These are phyloP conservation scores for Petrocephalus schoutedeni DNA, from an alignment of 2,797 vertebrate species.

Conservation along the genomic window DNA sequence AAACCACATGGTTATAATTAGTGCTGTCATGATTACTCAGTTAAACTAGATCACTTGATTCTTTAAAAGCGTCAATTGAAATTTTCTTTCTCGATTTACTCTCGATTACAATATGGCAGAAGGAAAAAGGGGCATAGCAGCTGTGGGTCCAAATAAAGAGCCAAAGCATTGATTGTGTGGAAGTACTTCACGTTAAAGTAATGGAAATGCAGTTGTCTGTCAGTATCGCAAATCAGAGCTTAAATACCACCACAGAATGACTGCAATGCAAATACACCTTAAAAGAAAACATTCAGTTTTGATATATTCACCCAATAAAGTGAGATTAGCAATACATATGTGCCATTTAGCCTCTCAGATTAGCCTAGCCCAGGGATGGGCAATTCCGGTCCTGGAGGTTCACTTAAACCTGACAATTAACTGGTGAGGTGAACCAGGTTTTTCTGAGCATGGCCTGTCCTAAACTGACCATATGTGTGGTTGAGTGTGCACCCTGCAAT, in stretches of 20 bases:
- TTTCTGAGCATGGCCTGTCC: too few relatives aligned
- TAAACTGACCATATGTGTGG: background rate
- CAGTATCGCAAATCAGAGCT: background rate
- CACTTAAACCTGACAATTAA: too few relatives aligned
- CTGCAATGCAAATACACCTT: background rate
- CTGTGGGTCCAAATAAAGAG: background rate
- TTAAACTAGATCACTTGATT: background rate
- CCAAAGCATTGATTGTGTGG: background rate
- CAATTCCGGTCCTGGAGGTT: too few relatives aligned
- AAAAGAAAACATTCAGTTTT: background rate
- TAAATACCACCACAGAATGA: background rate
- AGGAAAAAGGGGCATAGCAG: background rate
- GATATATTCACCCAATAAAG: background rate
- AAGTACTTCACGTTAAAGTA: background rate
- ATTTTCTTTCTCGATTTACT: background rate
- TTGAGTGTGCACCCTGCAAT: background rate
- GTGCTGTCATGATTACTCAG: background rate
- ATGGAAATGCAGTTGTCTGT: background rate
- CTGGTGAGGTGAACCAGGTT: too few relatives aligned
- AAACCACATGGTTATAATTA: background rate
- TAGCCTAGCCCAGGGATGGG: background rate
- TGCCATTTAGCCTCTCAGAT: background rate
- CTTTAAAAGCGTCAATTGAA: background rate
- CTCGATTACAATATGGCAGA: background rate
- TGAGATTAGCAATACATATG: background rate